A percentile compares a stretch with the other conserved stretches of the same genome.
phyloP scores from a whole-genome alignment of 2,113 vertebrate species.

The Tauraco erythrolophus region DNA sequence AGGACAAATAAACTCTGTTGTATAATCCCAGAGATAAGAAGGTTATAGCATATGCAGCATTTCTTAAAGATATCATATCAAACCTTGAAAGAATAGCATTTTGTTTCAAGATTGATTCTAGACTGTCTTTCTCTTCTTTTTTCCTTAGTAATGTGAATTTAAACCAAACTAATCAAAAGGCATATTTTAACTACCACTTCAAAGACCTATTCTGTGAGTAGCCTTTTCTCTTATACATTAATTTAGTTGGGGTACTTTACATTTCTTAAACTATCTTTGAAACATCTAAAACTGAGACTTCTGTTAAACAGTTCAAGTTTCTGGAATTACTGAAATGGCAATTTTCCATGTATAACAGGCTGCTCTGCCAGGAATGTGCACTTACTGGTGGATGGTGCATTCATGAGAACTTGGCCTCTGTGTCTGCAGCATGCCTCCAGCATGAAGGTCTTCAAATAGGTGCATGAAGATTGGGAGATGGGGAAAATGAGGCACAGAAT shows the following conservation, averaged over 20 bases:
- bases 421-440: not conserved
- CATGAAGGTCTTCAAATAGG: not conserved
- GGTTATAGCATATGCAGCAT: not conserved
- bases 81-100: not conserved
- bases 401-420: not conserved
- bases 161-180: not conserved
- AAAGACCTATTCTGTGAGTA: not conserved
- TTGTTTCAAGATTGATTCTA: not conserved
- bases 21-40: not conserved
- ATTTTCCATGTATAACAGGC: not conserved
- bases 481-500: not conserved
- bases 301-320: not conserved
- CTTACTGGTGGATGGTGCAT: not conserved
- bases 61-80: not conserved
- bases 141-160: not conserved
- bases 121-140: not conserved
- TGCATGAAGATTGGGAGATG: not conserved
- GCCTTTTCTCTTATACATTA: not conserved
- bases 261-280: not conserved
- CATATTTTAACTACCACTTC: not conserved
- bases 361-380: not conserved
- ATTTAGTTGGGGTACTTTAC: not conserved
- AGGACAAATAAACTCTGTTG: not conserved
- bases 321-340: not conserved
- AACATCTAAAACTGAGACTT: not conserved